These are phyloP conservation scores for Cistogaster globosa DNA, from an alignment of 2,888 invertebrate genomes.

Conservation along the genomic window DNA sequence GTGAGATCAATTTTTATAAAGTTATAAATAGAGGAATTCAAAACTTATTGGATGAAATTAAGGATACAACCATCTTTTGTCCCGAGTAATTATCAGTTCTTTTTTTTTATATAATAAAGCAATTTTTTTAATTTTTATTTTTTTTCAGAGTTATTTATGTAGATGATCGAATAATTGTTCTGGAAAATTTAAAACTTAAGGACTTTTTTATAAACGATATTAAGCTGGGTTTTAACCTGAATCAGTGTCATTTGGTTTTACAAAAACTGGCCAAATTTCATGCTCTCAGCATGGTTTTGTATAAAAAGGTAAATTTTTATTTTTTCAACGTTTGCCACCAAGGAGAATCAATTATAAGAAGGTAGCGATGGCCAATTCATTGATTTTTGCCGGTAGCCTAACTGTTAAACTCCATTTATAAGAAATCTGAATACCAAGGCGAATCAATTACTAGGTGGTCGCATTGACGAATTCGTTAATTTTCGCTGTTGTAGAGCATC, in stretches of 20 bases:
- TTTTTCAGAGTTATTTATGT: slow-evolving; percentile 74
- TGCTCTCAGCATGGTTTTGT: slow-evolving; percentile 84
- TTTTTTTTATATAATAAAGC: not conserved
- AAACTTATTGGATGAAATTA: slow-evolving; percentile 72
- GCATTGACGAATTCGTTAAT: no score
- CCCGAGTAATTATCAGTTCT: slow-evolving; percentile 73
- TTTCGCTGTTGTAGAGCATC: no score
- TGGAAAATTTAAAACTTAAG: slow-evolving; percentile 84
- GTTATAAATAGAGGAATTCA: slow-evolving; percentile 73
- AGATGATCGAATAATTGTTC: slow-evolving; percentile 78
- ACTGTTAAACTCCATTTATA: no score
- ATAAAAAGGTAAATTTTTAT: slow-evolving; percentile 82
- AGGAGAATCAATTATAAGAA: no score
- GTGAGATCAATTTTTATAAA: slow-evolving; percentile 75
- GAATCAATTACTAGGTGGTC: no score
- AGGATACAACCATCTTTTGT: slow-evolving; percentile 75
- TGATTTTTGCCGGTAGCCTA: no score
- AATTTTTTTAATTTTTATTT: not conserved
- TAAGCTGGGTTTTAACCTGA: slow-evolving; percentile 83
- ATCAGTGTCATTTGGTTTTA: slow-evolving; percentile 83
- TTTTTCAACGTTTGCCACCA: no score
- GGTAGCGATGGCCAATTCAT: no score
- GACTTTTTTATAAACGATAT: slow-evolving; percentile 84
- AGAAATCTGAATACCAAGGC: no score
- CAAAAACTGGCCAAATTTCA: slow-evolving; percentile 84